Evolutionary conservation across 1,140 invertebrate species (phyloP).

Genomic region (honey bee (Apis mellifera)): Amel_HAv3.1 CM009944.2:7549501-7550000

Average conservation of each 20-base stretch:
- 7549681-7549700: constrained; percentile 29
- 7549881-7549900: no score
- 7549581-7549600: constrained; percentile 22
- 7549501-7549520: not conserved
- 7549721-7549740: not conserved
- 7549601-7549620: constrained; percentile 27
- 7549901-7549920: no score
- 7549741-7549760: no score
- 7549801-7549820: no score
- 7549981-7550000: no score
- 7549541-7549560: constrained; percentile 41
- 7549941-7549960: no score
- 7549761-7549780: no score
- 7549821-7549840: no score
- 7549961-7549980: no score
- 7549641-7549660: constrained; percentile 52
- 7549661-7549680: constrained; percentile 52
- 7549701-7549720: not conserved
- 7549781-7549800: no score
- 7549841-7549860: no score
- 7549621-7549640: constrained; percentile 34
- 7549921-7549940: not conserved
- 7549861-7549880: no score
- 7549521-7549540: not conserved
- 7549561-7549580: constrained; percentile 10